Base-by-base conservation (phyloP, 2,113 vertebrate species). In the Apteryx mantelli region DNA sequence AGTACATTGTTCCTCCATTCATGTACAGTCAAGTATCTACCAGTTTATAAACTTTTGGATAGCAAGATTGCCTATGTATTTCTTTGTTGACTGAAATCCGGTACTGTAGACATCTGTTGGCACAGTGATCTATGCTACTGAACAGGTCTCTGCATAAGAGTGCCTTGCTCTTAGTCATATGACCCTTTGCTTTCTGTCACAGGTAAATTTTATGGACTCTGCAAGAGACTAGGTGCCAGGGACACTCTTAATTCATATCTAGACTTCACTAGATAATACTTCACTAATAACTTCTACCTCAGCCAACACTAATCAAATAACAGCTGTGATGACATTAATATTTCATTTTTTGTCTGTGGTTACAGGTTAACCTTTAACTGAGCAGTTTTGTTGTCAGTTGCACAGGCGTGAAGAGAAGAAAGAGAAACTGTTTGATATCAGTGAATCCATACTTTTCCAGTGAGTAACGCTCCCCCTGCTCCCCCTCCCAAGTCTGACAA, bases 371-470 rank as follows among this genome's bases (percentile, higher is more conserved):
- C 20, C 74, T 46, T 7, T 46, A n/a, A 25, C 8, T 9, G n/a
- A 79, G 61, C 38, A 63, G 20, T 1, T 22, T 25, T 34, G 63
- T 42, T 73, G n/a, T 34, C 40, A 40, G 30, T 36, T 36, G 34
- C 28, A 36, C 56, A 53, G 30, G 44, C 50, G 24, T 12, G 64
- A 71, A 55, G 24, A 60, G 13, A 16, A 2, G 11, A 36, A n/a
- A 73, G 13, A 68, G 20, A 38, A 52, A 30, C 63, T 21, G 32
- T 63, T 74, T 44, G 50, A 15, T 24, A 13, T 26, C 36, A 44
- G 48, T 1, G 0, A 15, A 17, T 34, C 61, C n/a, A 1, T 48
- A 1, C 6, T 60, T 85, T 13, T 38, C 13, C 36, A 18, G 63
- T 4, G 46, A 60, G 2, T 21, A 44, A 36, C 3, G 0, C 21